These are phyloP conservation scores for Listronotus oregonensis DNA, from an alignment of 1,140 invertebrate genomes.

Conservation along the genomic window DNA sequence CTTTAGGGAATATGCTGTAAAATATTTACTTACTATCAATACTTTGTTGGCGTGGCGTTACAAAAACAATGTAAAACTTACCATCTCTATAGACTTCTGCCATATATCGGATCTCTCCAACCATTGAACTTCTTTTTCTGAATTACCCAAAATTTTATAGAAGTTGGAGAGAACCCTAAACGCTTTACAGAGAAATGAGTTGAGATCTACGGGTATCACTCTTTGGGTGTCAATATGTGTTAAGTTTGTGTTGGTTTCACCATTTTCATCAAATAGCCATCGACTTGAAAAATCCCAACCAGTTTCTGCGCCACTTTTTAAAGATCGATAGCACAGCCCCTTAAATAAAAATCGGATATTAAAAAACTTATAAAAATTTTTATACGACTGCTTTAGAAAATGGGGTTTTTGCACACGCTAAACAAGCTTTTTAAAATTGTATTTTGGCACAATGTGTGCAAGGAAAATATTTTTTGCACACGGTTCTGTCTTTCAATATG, in stretches of 20 bases:
- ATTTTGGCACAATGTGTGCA: too few species aligned
- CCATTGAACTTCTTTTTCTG: slow-evolving; percentile 54
- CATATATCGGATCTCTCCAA: slow-evolving; percentile 53
- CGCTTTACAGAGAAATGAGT: slow-evolving; percentile 75
- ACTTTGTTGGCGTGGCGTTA: neutral
- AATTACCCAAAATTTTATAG: slow-evolving; percentile 59
- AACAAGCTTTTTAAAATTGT: too few species aligned
- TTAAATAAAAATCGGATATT: slow-evolving; percentile 60
- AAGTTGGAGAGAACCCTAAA: slow-evolving; percentile 63
- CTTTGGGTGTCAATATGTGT: slow-evolving; percentile 64
- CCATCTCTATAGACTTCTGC: slow-evolving; percentile 50
- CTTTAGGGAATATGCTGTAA: too few species aligned
- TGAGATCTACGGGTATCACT: slow-evolving; percentile 85
- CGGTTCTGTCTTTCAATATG: too few species aligned
- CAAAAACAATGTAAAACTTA: slow-evolving; percentile 62
- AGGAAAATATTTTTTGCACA: too few species aligned
- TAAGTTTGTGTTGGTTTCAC: slow-evolving; percentile 61
- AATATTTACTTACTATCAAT: too few species aligned
- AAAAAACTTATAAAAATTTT: too few species aligned
- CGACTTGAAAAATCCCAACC: slow-evolving; percentile 87
- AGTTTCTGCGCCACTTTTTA: slow-evolving; percentile 81
- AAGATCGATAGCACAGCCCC: slow-evolving; percentile 66
- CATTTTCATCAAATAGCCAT: slow-evolving; percentile 72
- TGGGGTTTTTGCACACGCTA: too few species aligned
- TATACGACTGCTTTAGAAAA: too few species aligned